phyloP scores from a whole-genome alignment of 2,113 vertebrate genomes.

The Meles meles region DNA sequence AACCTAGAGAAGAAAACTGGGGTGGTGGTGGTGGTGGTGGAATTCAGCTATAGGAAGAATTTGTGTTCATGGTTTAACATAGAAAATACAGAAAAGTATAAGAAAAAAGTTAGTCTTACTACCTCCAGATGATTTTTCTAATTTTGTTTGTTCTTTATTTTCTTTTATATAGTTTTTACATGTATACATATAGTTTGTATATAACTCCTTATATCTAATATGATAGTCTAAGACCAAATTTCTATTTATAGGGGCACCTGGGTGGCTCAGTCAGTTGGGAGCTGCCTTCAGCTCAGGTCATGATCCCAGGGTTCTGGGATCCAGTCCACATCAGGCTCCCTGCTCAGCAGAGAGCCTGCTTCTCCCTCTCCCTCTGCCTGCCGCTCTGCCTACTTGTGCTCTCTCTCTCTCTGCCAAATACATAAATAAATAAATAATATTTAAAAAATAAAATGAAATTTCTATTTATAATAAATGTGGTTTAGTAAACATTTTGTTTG shows the following conservation, averaged over 20 bases:
- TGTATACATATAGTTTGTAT: background rate
- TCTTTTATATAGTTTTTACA: background rate
- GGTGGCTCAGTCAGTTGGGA: too few relatives aligned
- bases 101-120: background rate
- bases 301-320: too few relatives aligned
- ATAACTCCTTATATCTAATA: background rate
- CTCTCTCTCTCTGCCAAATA: too few relatives aligned
- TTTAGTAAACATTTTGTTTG: background rate
- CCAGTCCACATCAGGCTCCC: too few relatives aligned
- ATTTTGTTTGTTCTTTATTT: conserved; percentile 24
- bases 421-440: too few relatives aligned
- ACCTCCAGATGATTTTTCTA: background rate
- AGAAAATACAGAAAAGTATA: conserved; percentile 1
- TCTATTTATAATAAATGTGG: background rate
- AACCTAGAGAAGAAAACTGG: conserved; percentile 3
- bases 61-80: conserved; percentile 11
- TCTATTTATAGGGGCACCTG: background rate
- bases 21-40: background rate
- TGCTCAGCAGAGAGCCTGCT: too few relatives aligned
- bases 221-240: background rate
- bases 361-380: too few relatives aligned
- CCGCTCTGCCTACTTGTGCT: too few relatives aligned
- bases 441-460: background rate
- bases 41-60: background rate
- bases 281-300: too few relatives aligned